Evolutionary conservation across 2,888 invertebrate species (phyloP).

Genomic region (Griposia aprilina): DNA sequence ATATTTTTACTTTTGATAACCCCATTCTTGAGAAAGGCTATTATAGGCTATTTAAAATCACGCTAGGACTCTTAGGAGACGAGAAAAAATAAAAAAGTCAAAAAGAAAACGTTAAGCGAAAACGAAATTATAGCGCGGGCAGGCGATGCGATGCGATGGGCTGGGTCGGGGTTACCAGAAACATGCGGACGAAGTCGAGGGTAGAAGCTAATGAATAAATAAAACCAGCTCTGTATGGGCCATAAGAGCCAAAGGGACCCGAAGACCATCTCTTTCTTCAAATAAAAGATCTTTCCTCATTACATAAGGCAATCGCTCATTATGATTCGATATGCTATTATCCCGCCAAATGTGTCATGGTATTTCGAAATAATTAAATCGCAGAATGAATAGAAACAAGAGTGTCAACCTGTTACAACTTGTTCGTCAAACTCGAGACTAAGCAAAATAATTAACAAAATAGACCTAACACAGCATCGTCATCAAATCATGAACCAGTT

Average conservation of each 20-base stretch:
- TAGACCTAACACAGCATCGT: slow-evolving; percentile 19
- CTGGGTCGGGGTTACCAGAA: no score
- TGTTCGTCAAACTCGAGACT: slow-evolving; percentile 21
- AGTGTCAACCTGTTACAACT: slow-evolving; percentile 40
- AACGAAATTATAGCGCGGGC: no score
- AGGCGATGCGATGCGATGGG: no score
- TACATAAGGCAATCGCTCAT: not conserved
- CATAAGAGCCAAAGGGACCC: not conserved
- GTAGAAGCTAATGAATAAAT: not conserved
- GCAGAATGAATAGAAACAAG: not conserved
- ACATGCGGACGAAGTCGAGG: no score
- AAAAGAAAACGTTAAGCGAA: no score
- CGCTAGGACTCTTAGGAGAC: no score
- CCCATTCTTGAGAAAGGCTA: no score
- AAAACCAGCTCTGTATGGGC: not conserved
- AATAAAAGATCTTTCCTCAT: not conserved
- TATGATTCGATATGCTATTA: not conserved
- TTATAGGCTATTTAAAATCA: no score
- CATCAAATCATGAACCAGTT: slow-evolving; percentile 26
- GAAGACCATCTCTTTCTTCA: not conserved
- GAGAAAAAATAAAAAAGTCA: no score
- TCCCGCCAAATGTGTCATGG: not conserved
- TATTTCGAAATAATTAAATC: not conserved
- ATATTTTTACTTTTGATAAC: no score
- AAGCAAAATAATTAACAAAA: slow-evolving; percentile 2